Conservation (phyloP, 2,888 invertebrate genomes). For the Opisthograptis luteolata region DNA sequence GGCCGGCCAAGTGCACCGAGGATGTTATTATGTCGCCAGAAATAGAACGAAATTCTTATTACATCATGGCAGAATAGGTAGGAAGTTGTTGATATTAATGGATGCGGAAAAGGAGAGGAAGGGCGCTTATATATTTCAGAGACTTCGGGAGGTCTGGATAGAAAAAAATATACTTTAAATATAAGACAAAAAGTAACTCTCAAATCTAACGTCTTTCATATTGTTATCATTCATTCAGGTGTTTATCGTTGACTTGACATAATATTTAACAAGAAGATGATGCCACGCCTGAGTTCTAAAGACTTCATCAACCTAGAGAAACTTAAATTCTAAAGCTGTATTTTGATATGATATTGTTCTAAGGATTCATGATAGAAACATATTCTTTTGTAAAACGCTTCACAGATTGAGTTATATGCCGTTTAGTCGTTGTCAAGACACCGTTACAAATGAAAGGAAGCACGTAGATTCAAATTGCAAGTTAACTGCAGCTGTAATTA, state of each 20-base stretch:
- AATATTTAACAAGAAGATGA: too few species aligned
- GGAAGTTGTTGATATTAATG: constrained; percentile 17
- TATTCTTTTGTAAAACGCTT: not conserved
- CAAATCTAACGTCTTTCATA: too few species aligned
- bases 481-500: constrained; percentile 67
- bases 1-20: constrained; percentile 79
- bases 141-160: not conserved
- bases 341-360: not conserved
- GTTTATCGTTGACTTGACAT: too few species aligned
- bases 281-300: too few species aligned
- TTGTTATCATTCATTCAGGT: too few species aligned
- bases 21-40: constrained; percentile 66
- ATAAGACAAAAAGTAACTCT: too few species aligned
- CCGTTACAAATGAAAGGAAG: constrained; percentile 61
- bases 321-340: not conserved
- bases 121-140: constrained; percentile 4
- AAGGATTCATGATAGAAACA: not conserved
- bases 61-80: constrained; percentile 30
- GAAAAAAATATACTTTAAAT: not conserved
- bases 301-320: not conserved
- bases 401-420: constrained; percentile 32
- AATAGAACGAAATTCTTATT: constrained; percentile 63
- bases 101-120: constrained; percentile 14
- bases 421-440: constrained; percentile 40
- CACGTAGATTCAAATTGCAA: constrained; percentile 64